Percentiles rank a stretch among this genome's conserved stretches.
Conservation (phyloP, 1,140 invertebrate genomes). For the Drosophila saltans region DNA sequence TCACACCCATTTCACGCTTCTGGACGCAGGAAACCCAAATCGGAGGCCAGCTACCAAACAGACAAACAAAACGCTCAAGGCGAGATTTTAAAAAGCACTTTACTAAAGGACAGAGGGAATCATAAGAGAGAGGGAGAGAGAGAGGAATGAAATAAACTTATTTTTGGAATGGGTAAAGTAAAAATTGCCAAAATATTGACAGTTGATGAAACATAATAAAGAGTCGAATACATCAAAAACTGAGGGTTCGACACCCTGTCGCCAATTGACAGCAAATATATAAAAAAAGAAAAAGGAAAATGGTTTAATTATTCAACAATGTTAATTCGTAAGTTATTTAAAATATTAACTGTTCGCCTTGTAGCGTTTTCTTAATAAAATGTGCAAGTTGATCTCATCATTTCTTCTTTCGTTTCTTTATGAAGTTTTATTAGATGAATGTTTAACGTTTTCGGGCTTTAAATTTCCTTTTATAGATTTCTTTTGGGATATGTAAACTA, state of each 20-base stretch:
- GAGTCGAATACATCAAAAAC: not conserved
- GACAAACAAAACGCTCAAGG: slow-evolving; percentile 70
- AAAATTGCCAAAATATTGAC: slow-evolving; percentile 77
- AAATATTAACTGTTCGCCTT: no score
- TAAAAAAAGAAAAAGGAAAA: not conserved
- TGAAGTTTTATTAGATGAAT: no score
- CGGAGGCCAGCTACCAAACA: slow-evolving; percentile 51
- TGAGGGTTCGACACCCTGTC: not conserved
- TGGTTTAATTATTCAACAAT: no score
- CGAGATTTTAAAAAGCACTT: slow-evolving; percentile 79
- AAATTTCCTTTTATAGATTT: no score
- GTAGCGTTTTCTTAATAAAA: no score
- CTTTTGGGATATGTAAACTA: no score
- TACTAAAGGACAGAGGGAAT: slow-evolving; percentile 56
- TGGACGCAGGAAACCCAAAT: slow-evolving; percentile 21
- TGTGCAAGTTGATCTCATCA: no score
- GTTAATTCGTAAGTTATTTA: no score
- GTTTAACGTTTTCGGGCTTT: no score
- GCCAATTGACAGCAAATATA: not conserved
- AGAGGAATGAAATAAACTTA: slow-evolving; percentile 12
- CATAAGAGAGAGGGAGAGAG: not conserved
- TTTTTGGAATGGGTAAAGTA: slow-evolving; percentile 15
- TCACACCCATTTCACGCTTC: not conserved
- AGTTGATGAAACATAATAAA: slow-evolving; percentile 58
- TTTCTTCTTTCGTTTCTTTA: no score